Evolutionary conservation across 2,113 vertebrate genomes (phyloP).

Genomic region (Cochlearius cochlearius): DNA sequence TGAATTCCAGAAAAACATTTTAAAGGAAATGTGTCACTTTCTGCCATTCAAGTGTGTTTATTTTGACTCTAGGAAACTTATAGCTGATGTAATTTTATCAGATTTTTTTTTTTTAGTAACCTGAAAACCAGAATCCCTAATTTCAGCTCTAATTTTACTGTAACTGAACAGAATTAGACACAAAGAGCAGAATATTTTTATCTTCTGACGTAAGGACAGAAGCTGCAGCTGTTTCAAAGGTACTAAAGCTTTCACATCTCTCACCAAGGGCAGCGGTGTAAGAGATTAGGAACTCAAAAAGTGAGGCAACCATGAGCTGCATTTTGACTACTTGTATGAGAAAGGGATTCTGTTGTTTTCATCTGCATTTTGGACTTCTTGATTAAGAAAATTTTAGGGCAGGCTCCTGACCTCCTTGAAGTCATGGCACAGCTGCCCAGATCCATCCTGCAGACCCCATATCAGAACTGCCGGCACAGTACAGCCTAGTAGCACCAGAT

Average conservation of each 20-base stretch:
- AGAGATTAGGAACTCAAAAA: not conserved
- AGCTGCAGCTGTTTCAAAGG: not conserved
- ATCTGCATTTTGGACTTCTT: not conserved
- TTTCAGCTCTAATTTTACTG: not conserved
- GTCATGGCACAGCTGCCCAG: not conserved
- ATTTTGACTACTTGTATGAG: not conserved
- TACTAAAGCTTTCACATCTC: not conserved
- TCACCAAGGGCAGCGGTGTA: not conserved
- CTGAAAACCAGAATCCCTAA: not conserved
- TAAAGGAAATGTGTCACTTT: conserved; percentile 13
- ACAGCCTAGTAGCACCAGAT: not conserved
- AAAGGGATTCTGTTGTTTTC: not conserved
- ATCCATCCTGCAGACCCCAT: too few relatives aligned
- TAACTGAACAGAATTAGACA: not conserved
- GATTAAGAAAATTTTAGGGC: not conserved
- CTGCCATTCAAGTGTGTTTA: not conserved
- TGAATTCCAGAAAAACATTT: conserved; percentile 31
- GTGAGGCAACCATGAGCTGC: not conserved
- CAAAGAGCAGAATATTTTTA: not conserved
- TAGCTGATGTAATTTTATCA: not conserved
- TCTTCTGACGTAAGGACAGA: not conserved
- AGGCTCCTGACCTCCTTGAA: not conserved
- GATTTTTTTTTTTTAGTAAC: not conserved
- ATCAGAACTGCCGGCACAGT: not conserved
- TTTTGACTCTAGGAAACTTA: not conserved